These are phyloP conservation scores for Strix aluco DNA, from an alignment of 2,113 vertebrate species.

Conservation along the genomic window DNA sequence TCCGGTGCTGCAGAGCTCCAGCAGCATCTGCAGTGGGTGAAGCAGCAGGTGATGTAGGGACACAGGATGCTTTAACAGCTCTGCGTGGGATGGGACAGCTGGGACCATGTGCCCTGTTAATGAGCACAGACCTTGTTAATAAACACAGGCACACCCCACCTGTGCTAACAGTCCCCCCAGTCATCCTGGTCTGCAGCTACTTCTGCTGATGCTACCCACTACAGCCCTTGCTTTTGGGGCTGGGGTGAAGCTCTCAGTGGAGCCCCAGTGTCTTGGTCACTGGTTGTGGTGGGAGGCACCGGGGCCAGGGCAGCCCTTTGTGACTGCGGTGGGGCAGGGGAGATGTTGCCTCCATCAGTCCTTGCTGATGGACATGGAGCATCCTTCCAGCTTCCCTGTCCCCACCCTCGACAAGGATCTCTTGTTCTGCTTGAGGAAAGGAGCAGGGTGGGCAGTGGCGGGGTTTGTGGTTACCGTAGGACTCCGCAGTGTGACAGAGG, in stretches of 20 bases:
- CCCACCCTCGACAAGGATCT: accelerated
- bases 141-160: not conserved
- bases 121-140: not conserved
- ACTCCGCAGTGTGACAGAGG: accelerated
- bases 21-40: not conserved
- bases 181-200: not conserved
- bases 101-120: not conserved
- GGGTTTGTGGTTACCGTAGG: not conserved
- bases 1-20: not conserved
- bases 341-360: not conserved
- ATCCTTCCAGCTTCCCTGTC: not conserved
- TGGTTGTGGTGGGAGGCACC: not conserved
- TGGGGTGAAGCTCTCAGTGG: not conserved
- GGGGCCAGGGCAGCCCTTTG: not conserved
- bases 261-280: not conserved
- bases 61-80: not conserved
- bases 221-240: not conserved
- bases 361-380: accelerated
- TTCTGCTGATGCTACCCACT: not conserved
- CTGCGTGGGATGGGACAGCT: too few relatives aligned
- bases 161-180: not conserved
- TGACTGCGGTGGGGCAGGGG: not conserved
- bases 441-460: not conserved
- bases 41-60: not conserved
- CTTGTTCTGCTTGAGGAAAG: not conserved